Conservation (phyloP, 1,140 invertebrate genomes). For the Leptoteleia sp. region DNA sequence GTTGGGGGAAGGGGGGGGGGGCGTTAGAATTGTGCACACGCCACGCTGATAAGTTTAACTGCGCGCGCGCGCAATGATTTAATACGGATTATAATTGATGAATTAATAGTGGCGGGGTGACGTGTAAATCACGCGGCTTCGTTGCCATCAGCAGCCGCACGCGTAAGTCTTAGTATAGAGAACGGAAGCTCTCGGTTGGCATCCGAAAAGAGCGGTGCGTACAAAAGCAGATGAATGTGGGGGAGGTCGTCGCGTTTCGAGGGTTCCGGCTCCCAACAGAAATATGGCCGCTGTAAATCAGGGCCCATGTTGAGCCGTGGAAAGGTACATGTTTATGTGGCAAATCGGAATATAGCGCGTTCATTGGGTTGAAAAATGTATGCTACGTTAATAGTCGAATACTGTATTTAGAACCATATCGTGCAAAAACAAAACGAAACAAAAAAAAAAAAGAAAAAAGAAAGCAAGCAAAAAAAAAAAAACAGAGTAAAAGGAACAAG, state of each 20-base stretch:
- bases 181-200: slow-evolving; percentile 53
- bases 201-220: slow-evolving; percentile 53
- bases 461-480: slow-evolving; percentile 23
- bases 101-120: slow-evolving; percentile 32
- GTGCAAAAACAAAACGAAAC: too few species aligned
- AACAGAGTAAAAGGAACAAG: slow-evolving; percentile 2
- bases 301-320: slow-evolving; percentile 57
- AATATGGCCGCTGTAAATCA: slow-evolving; percentile 67
- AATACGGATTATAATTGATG: slow-evolving; percentile 57
- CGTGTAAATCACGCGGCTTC: slow-evolving; percentile 51
- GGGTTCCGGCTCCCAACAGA: slow-evolving; percentile 61
- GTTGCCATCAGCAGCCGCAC: slow-evolving; percentile 43
- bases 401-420: slow-evolving; percentile 54
- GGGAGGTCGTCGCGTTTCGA: slow-evolving; percentile 58
- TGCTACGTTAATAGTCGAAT: slow-evolving; percentile 59
- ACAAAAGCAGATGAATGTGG: slow-evolving; percentile 54
- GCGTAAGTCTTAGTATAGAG: slow-evolving; percentile 49
- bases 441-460: too few species aligned
- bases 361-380: slow-evolving; percentile 64
- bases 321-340: slow-evolving; percentile 67
- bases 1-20: too few species aligned
- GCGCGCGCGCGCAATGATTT: slow-evolving; percentile 37
- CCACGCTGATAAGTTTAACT: slow-evolving; percentile 21
- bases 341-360: slow-evolving; percentile 67
- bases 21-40: slow-evolving; percentile 18